Base-by-base conservation (phyloP, 2,113 vertebrate genomes). In the Cyanoderma ruficeps region DNA sequence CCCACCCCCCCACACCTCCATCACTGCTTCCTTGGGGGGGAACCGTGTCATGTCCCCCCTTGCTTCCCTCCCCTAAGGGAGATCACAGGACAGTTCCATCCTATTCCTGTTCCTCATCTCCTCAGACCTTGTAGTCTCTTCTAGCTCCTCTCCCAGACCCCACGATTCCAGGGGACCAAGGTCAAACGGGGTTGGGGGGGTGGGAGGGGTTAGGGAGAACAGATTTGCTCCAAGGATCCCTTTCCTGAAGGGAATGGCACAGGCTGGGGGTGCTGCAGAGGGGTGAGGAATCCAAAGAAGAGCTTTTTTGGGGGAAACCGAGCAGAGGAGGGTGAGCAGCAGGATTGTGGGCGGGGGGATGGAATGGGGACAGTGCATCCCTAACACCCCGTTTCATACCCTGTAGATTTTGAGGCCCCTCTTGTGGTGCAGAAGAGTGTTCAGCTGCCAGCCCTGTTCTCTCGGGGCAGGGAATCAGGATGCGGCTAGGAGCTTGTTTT, bases 231-330 rank as follows among this genome's bases (percentile, higher is more conserved):
- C 7, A 5, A 28, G 28, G 46, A 55, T 50, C 31, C 17, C 33
- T 82, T 75, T 79, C 39, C 63, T 53, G 77, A 86, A 80, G 19
- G 47, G 67, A 86, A 61, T 3, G 22, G 49, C 67, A 76, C 46
- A 42, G 56, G 23, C 21, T 91, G 47, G 15, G 42, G 11, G 9
- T 20, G 70, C 67, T 87, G 90, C 63, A 68, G 44, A 63, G 22
- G 41, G 15, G 8, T 10, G 30, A 11, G 13, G 30, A 50, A 57
- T 68, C 22, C 39, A 15, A 64, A 78, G 63, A 41, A 23, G 7
- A 68, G 9, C 31, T 15, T 37, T 67, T 28, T n/a, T 11, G 1
- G 6, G 7, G 21, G 21, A 4, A 11, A 13, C 4, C 19, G 2
- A 37, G 35, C 23, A 74, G 30, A 42, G 35, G 22, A 78, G 35